Conservation (phyloP, 2,113 vertebrate species). For the Amphiprion ocellaris region DNA sequence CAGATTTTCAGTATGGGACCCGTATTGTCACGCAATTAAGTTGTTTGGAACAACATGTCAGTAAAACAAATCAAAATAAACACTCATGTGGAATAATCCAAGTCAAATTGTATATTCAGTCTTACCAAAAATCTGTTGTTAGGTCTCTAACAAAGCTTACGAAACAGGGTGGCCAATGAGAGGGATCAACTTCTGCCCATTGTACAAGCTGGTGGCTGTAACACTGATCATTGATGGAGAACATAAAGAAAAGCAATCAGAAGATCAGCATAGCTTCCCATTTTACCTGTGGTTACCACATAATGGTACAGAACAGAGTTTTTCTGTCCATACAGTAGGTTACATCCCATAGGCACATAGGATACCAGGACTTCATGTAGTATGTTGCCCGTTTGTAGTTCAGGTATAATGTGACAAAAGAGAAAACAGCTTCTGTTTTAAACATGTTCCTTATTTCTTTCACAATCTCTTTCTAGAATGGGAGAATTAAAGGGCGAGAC, state of each 20-base stretch:
- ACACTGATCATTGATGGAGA: too few relatives aligned
- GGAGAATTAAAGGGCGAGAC: neutral
- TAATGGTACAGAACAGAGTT: too few relatives aligned
- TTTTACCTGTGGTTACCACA: too few relatives aligned
- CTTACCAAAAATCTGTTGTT: neutral
- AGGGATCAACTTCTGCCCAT: neutral
- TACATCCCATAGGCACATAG: too few relatives aligned
- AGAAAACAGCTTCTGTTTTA: too few relatives aligned
- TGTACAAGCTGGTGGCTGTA: neutral
- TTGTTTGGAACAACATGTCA: conserved; percentile 29
- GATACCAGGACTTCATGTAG: too few relatives aligned
- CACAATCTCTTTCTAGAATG: neutral
- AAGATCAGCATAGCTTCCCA: too few relatives aligned
- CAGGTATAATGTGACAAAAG: too few relatives aligned
- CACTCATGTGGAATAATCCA: neutral
- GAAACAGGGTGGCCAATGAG: neutral
- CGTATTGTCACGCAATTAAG: conserved; percentile 10
- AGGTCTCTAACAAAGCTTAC: conserved; percentile 14
- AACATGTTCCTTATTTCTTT: neutral
- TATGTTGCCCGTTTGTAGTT: too few relatives aligned
- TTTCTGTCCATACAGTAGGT: too few relatives aligned
- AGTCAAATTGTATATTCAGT: conserved; percentile 11
- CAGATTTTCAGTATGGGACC: conserved; percentile 41
- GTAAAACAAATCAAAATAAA: conserved; percentile 46
- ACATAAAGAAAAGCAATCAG: too few relatives aligned